These are phyloP conservation scores for Sebastes fasciatus DNA, from an alignment of 2,113 vertebrate genomes.

Conservation along the genomic window DNA sequence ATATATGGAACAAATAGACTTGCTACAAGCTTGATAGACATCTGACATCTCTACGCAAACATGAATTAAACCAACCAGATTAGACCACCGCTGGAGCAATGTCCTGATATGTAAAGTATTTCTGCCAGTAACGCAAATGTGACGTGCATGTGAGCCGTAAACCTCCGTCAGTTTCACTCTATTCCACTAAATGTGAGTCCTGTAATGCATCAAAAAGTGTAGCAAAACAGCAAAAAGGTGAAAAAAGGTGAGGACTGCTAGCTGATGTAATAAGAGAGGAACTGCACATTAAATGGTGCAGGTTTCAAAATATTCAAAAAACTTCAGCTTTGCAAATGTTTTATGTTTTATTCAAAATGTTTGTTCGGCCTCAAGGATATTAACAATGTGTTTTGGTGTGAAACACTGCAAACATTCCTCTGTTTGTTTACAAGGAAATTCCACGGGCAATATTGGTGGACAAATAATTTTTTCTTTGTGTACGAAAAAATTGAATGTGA, in stretches of 20 bases:
- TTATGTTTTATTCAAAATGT: constrained; percentile 32
- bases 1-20: not conserved
- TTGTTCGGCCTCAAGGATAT: not conserved
- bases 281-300: not conserved
- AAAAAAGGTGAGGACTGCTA: not conserved
- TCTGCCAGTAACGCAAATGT: not conserved
- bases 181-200: not conserved
- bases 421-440: constrained; percentile 15
- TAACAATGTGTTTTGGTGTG: not conserved
- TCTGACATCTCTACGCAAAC: not conserved
- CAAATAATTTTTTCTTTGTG: constrained; percentile 4
- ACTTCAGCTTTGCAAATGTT: constrained; percentile 14
- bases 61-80: not conserved
- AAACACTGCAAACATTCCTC: not conserved
- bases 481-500: not conserved
- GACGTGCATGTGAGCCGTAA: not conserved
- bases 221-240: not conserved
- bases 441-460: constrained; percentile 8
- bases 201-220: not conserved
- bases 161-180: not conserved
- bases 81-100: not conserved
- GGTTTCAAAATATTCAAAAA: constrained; percentile 25
- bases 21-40: too few relatives aligned
- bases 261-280: constrained; percentile 16
- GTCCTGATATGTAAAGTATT: not conserved